A percentile compares a stretch with the other conserved stretches of the same genome.
These are phyloP conservation scores for Carabus problematicus DNA, from an alignment of 2,888 invertebrate species.

Conservation along the genomic window DNA sequence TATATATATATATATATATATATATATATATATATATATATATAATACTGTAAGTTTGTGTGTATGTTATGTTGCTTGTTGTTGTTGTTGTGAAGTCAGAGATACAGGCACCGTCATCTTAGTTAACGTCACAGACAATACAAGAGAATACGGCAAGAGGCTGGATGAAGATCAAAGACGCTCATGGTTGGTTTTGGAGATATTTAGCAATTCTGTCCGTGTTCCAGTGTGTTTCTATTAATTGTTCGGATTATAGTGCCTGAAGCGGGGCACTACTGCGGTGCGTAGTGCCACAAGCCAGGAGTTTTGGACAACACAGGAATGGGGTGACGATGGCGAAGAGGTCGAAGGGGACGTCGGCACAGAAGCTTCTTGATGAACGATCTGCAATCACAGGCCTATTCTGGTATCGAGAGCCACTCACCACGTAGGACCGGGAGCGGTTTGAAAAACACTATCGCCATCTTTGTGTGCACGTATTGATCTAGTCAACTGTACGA, in stretches of 20 bases:
- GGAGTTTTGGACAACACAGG: no score
- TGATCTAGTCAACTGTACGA: conserved; percentile 12
- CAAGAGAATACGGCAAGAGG: no score
- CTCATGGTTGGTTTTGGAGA: no score
- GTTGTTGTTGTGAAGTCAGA: no score
- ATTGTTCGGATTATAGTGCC: conserved; percentile 42
- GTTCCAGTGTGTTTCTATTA: conserved; percentile 41
- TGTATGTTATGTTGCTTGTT: no score
- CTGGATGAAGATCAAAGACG: no score
- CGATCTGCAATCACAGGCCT: conserved; percentile 58
- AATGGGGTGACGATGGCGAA: conserved; percentile 2
- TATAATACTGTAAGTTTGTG: no score
- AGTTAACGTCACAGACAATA: no score
- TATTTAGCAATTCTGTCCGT: conserved; percentile 40
- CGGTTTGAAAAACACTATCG: conserved; percentile 18
- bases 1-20: no score
- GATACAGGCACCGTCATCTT: no score
- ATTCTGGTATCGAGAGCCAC: conserved; percentile 56
- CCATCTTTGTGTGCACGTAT: conserved; percentile 9
- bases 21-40: no score
- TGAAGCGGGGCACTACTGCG: conserved; percentile 11
- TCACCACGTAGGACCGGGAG: conserved; percentile 20
- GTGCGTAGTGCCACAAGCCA: no score
- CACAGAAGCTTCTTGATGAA: conserved; percentile 54
- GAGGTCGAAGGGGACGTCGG: conserved; percentile 6